Evolutionary conservation across 92 coral and sea anemone species (phyloP), one percentile per base, ranked within the genome.

Genomic region (Porites rus): DNA sequence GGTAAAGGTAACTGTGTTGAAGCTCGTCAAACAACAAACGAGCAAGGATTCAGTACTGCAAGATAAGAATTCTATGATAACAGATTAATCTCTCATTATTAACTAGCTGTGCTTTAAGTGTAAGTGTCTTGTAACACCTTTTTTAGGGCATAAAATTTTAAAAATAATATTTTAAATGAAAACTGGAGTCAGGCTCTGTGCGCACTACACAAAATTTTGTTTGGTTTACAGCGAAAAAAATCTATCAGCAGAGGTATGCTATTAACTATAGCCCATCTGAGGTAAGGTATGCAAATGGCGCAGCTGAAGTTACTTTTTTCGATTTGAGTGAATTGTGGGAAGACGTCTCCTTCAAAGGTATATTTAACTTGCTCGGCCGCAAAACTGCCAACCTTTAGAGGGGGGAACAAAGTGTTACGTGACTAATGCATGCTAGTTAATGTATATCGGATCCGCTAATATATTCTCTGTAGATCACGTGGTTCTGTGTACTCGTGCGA

Each of bases 301-400:
- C 87, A 83, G 61, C 19, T 72, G 28, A 72, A 38, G 59, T 59
- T 72, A 19, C 87, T 83, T 52, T 50, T 65, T 3, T 72, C 52
- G 46, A 43, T 46, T 8, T 83, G 75, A 14, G 87, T 56, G 31
- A 72, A 83, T 74, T 69, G 85, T 68, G 85, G 85, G 51, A 69
- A 81, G 64, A 50, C 67, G 50, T 60, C 24, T 10, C 73, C 69
- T 69, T 83, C 14, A 10, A 25, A 50, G 12, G 73, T 28, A 14
- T 25, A 10, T 51, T 24, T 28, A 9, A 69, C 51, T 10, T 69
- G 73, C 43, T 69, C 73, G 24, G 11, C 18, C 10, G 80, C 64
- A 19, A 72, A 43, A 19, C 72, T 83, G 53, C 87, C 87, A 7
- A 83, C 72, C 13, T 25, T 60, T 16, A 61, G 10, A 12, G 87